Percentiles rank a stretch among this genome's conserved stretches.
These are phyloP conservation scores for Seriola dumerili DNA, from an alignment of 2,113 vertebrate species.

Conservation along the genomic window DNA sequence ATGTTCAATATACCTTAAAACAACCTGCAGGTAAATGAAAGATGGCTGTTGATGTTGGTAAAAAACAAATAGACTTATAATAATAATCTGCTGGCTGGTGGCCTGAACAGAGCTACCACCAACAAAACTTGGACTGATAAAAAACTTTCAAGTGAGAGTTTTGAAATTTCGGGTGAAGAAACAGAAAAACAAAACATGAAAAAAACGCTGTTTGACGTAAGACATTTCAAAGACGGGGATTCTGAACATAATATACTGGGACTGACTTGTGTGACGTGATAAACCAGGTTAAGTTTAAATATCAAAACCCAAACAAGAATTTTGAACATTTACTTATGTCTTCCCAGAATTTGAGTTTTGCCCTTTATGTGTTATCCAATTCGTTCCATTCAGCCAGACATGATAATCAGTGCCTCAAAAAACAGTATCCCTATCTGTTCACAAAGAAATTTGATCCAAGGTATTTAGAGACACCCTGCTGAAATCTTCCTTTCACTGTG, in stretches of 20 bases:
- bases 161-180: conserved; percentile 4
- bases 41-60: conserved; percentile 62
- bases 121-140: conserved; percentile 13
- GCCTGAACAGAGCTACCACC: not conserved
- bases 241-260: conserved; percentile 5
- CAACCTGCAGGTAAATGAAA: conserved; percentile 52
- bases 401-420: conserved; percentile 1
- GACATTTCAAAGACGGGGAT: not conserved
- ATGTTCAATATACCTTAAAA: conserved; percentile 61
- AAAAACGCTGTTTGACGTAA: not conserved
- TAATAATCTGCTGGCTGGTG: conserved; percentile 34
- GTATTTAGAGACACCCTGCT: not conserved
- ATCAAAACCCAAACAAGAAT: not conserved
- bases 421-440: not conserved
- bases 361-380: not conserved
- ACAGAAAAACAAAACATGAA: not conserved
- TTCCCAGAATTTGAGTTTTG: not conserved
- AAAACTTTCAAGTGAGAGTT: conserved; percentile 12
- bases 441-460: conserved; percentile 19
- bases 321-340: not conserved
- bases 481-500: conserved; percentile 6
- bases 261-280: conserved; percentile 1
- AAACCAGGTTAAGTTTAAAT: not conserved
- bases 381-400: not conserved
- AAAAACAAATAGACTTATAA: conserved; percentile 35